phyloP scores from a whole-genome alignment of 2,797 vertebrate genomes.

The Anabacerthia variegaticeps region DNA sequence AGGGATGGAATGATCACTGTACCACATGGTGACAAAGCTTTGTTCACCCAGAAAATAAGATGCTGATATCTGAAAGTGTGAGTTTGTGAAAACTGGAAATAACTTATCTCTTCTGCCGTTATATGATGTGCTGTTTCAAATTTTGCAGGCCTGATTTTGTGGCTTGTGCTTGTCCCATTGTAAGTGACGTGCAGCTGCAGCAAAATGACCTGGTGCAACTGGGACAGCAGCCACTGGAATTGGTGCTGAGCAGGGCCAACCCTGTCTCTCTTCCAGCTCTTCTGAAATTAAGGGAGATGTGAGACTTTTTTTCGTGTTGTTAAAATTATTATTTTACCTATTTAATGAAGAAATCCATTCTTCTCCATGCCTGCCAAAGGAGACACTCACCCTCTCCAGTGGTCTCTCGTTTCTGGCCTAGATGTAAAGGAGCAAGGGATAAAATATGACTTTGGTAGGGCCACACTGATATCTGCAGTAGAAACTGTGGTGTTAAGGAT shows the following conservation, averaged over 20 bases:
- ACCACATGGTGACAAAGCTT: neutral
- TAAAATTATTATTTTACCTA: neutral
- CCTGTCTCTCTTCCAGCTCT: neutral
- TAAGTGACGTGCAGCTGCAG: neutral
- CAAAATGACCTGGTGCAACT: neutral
- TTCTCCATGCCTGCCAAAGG: neutral
- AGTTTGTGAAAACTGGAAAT: neutral
- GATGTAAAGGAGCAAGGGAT: neutral
- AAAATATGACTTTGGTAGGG: neutral
- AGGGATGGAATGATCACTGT: neutral
- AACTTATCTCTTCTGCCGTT: neutral
- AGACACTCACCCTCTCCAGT: neutral
- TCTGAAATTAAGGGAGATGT: neutral
- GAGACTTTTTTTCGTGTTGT: rapidly evolving
- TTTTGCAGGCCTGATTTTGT: neutral
- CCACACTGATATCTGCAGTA: neutral
- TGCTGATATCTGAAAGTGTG: neutral
- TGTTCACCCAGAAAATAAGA: neutral
- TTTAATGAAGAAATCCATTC: neutral
- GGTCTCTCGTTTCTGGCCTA: neutral
- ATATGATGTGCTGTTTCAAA: neutral
- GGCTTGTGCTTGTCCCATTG: neutral
- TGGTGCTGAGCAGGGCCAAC: neutral
- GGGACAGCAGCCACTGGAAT: neutral
- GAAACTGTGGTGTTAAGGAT: neutral